Evolutionary conservation across 2,797 vertebrate genomes (phyloP).

Genomic region (Hemibagrus guttatus): DNA sequence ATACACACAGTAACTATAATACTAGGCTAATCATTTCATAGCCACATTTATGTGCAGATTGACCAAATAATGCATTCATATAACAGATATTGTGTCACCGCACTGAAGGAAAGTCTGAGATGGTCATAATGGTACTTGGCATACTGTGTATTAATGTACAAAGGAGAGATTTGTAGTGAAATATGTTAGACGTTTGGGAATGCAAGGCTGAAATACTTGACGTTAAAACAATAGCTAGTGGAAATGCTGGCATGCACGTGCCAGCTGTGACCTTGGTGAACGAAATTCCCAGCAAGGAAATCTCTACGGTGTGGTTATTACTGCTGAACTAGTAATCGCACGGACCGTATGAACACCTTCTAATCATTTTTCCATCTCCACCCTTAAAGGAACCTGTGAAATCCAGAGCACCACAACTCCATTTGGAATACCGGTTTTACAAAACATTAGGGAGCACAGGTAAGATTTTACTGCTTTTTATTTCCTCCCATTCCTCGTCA

Average conservation of each 20-base stretch:
- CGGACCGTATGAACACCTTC: background rate
- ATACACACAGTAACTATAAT: background rate
- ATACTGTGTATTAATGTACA: background rate
- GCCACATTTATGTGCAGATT: background rate
- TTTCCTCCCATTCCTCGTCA: constrained; percentile 16
- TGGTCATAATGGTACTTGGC: background rate
- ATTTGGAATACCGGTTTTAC: constrained; percentile 99
- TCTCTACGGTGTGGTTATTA: constrained; percentile 16
- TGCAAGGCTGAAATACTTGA: background rate
- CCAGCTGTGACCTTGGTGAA: constrained; percentile 23
- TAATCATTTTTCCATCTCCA: constrained; percentile 51
- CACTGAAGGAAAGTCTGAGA: background rate
- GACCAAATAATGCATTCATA: background rate
- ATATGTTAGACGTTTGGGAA: background rate
- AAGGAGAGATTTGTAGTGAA: background rate
- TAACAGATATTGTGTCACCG: background rate
- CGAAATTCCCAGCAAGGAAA: constrained; percentile 25
- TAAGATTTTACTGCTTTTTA: constrained; percentile 68
- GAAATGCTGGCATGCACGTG: constrained; percentile 8
- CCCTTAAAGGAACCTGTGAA: constrained; percentile 94
- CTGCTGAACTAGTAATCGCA: background rate
- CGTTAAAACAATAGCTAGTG: constrained; percentile 36
- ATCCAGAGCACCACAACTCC: constrained; percentile 96
- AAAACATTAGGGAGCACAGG: constrained; percentile 94
- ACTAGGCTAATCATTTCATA: background rate